Conservation (phyloP, 2,797 vertebrate species). For the Sebastes itinus region DNA sequence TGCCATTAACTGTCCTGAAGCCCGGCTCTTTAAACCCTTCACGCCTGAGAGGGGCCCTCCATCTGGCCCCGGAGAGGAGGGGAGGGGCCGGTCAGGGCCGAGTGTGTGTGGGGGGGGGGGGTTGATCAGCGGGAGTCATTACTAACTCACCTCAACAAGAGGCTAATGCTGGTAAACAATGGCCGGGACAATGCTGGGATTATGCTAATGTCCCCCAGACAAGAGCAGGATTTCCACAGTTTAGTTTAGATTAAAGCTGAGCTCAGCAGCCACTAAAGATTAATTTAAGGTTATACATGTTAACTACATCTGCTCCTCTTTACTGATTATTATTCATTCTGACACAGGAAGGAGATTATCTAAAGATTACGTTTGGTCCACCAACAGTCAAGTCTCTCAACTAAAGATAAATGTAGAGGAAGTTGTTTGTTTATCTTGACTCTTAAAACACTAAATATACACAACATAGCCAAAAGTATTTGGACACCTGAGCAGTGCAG, state of each 20-base stretch:
- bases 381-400: background rate
- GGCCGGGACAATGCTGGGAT: constrained; percentile 72
- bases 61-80: constrained; percentile 61
- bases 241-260: constrained; percentile 56
- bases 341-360: background rate
- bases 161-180: constrained; percentile 83
- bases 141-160: constrained; percentile 78
- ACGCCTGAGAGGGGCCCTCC: constrained; percentile 75
- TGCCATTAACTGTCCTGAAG: constrained; percentile 65
- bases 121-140: constrained; percentile 75
- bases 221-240: constrained; percentile 63
- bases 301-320: constrained; percentile 4
- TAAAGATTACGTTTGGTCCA: background rate
- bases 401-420: background rate
- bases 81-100: constrained; percentile 13
- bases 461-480: background rate
- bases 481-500: background rate
- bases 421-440: background rate
- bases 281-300: constrained; percentile 5
- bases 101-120: background rate
- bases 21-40: constrained; percentile 65
- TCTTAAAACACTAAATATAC: background rate
- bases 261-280: constrained; percentile 11
- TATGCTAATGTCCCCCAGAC: constrained; percentile 78
- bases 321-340: background rate